Evolutionary conservation across 2,113 vertebrate genomes (phyloP).

Genomic region (Deroptyus accipitrinus): DNA sequence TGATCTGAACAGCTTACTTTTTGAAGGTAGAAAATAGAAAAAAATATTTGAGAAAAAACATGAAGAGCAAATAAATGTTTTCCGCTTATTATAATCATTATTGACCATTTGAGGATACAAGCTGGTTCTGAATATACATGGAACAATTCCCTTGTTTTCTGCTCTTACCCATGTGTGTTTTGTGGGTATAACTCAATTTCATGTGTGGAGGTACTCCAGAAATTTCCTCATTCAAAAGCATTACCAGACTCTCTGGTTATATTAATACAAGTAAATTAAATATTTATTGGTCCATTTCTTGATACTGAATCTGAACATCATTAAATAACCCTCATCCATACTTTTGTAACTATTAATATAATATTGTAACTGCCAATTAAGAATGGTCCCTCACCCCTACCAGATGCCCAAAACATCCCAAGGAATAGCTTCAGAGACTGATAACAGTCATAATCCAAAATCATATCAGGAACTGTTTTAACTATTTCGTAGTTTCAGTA

Average conservation of each 20-base stretch:
- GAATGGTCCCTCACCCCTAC: not conserved
- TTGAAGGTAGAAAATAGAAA: not conserved
- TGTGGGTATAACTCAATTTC: not conserved
- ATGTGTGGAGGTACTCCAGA: not conserved
- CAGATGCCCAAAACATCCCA: not conserved
- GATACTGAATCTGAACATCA: not conserved
- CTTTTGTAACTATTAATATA: not conserved
- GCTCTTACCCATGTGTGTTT: not conserved
- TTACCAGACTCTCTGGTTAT: not conserved
- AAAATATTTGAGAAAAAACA: not conserved
- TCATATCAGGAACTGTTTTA: not conserved
- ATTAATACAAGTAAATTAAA: not conserved
- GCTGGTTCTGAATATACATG: not conserved
- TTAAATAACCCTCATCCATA: not conserved
- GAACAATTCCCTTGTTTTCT: not conserved
- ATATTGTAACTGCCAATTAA: not conserved
- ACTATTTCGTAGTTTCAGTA: not conserved
- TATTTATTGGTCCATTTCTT: not conserved
- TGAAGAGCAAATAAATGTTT: not conserved
- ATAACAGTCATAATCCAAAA: not conserved
- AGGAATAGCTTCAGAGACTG: not conserved
- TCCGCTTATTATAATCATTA: not conserved
- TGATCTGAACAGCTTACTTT: not conserved
- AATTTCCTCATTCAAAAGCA: not conserved
- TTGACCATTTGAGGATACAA: not conserved